These are phyloP conservation scores for Lydus trimaculatus DNA, from an alignment of 2,888 invertebrate species.

Conservation along the genomic window DNA sequence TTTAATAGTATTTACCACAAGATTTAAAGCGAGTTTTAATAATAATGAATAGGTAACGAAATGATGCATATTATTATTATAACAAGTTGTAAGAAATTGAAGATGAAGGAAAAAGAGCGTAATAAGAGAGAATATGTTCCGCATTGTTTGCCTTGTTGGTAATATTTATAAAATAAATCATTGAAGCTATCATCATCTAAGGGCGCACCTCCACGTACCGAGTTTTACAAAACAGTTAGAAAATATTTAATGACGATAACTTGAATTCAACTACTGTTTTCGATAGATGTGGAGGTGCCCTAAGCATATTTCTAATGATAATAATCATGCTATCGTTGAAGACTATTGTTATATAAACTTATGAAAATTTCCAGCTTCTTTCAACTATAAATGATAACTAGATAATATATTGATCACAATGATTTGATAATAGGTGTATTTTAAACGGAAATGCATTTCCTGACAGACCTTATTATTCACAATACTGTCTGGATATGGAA, in stretches of 20 bases:
- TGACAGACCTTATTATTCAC: neutral
- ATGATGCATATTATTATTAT: neutral
- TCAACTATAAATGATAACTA: neutral
- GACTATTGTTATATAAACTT: neutral
- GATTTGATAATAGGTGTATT: neutral
- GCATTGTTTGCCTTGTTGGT: neutral
- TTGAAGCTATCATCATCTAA: neutral
- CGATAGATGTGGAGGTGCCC: neutral
- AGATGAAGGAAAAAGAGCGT: neutral
- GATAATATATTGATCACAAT: neutral
- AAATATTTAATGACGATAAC: neutral
- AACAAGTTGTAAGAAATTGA: neutral
- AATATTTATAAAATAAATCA: neutral
- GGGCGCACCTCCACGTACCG: neutral
- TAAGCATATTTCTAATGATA: neutral
- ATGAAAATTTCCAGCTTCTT: neutral
- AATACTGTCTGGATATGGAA: neutral
- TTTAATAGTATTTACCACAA: neutral
- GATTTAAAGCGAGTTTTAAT: neutral
- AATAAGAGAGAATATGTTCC: neutral
- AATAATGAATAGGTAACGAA: neutral
- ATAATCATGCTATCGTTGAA: neutral
- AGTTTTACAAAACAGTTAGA: neutral
- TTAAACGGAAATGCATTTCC: constrained; percentile 4
- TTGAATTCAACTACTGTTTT: neutral